A percentile compares a stretch with the other conserved stretches of the same genome.
These are phyloP conservation scores for Cecropterus lyciades DNA, from an alignment of 1,140 invertebrate genomes.

Conservation along the genomic window DNA sequence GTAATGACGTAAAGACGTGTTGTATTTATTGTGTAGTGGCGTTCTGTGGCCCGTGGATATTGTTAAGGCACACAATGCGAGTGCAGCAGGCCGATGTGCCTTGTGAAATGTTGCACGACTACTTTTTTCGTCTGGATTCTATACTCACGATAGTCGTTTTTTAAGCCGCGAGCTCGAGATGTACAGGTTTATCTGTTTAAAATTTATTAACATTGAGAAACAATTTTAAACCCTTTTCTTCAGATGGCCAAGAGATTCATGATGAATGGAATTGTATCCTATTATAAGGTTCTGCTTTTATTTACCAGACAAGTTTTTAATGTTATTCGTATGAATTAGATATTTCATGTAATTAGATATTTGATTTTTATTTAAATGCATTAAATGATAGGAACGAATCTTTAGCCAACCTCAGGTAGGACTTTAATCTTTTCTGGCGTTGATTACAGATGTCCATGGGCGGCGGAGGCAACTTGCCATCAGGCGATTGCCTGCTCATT, in stretches of 20 bases:
- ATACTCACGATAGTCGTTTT: slow-evolving; percentile 81
- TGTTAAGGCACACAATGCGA: slow-evolving; percentile 79
- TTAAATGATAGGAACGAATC: neutral
- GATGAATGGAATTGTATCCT: slow-evolving; percentile 70
- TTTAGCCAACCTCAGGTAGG: too few relatives aligned
- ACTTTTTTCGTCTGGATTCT: slow-evolving; percentile 84
- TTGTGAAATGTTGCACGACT: slow-evolving; percentile 83
- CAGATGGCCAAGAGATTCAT: slow-evolving; percentile 73
- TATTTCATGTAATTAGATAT: too few relatives aligned
- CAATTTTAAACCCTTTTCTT: slow-evolving; percentile 82
- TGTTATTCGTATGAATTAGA: slow-evolving; percentile 40
- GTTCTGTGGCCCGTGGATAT: slow-evolving; percentile 70
- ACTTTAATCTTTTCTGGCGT: too few relatives aligned
- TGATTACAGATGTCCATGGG: too few relatives aligned
- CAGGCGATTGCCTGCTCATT: too few relatives aligned
- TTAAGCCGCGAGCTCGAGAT: slow-evolving; percentile 80
- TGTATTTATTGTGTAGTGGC: slow-evolving; percentile 66
- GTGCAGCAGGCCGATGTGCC: slow-evolving; percentile 79
- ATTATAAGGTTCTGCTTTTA: slow-evolving; percentile 69
- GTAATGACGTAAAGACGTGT: slow-evolving; percentile 61
- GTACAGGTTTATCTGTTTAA: slow-evolving; percentile 84
- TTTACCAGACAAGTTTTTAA: slow-evolving; percentile 46
- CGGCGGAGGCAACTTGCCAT: too few relatives aligned
- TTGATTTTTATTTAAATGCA: slow-evolving; percentile 33
- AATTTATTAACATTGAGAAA: slow-evolving; percentile 84